Conservation (phyloP, 1,140 invertebrate genomes). For the Nixonia krombeini region DNA sequence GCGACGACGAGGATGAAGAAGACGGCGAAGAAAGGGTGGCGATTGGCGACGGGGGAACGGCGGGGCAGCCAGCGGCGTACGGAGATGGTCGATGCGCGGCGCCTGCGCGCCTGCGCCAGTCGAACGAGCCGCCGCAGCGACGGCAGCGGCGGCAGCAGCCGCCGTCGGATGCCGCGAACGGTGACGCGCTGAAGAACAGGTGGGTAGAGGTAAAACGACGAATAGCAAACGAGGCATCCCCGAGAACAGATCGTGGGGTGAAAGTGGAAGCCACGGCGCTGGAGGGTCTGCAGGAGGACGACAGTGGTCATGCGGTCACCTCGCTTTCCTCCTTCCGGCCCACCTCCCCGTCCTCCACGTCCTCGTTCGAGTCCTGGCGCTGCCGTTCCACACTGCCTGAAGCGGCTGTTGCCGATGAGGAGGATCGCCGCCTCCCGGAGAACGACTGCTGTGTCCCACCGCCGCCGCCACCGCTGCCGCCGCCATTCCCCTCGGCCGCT, state of each 20-base stretch:
- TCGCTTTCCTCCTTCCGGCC: conserved; percentile 14
- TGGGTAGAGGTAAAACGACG: conserved; percentile 11
- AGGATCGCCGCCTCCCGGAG: no score
- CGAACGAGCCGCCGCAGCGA: conserved; percentile 33
- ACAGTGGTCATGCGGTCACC: conserved; percentile 33
- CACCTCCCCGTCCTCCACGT: neutral
- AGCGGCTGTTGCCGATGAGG: no score
- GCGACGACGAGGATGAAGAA: conserved; percentile 2
- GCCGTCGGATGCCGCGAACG: no score
- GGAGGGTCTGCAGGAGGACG: conserved; percentile 23
- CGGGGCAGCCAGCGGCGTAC: conserved; percentile 5
- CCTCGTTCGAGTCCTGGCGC: no score
- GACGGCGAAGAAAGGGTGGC: conserved; percentile 18
- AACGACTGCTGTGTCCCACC: no score
- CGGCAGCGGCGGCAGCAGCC: neutral
- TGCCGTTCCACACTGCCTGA: no score
- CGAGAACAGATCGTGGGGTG: neutral
- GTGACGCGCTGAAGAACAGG: no score
- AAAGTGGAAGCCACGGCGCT: conserved; percentile 4
- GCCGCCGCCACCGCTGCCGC: neutral
- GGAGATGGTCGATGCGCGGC: conserved; percentile 59
- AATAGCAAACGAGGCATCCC: neutral
- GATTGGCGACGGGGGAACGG: conserved; percentile 5
- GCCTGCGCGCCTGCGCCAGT: conserved; percentile 60
- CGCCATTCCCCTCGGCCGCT: conserved; percentile 13